Base-by-base conservation (phyloP, 2,113 vertebrate species). In the Tetrao urogallus region DNA sequence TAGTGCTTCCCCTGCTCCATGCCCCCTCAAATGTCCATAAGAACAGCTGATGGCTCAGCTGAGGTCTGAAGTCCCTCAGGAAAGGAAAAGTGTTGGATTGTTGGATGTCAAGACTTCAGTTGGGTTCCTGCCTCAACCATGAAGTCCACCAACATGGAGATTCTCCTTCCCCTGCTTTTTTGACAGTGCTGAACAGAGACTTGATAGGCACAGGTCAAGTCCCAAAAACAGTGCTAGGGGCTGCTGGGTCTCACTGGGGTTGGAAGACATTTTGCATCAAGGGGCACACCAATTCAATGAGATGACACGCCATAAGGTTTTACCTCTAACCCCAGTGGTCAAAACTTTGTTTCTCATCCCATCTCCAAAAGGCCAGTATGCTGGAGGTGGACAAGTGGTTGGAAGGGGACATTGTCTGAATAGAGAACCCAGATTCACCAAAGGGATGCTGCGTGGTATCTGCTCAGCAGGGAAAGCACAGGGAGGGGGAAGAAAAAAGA, bases 271-370 rank as follows among this genome's bases (percentile, higher is more conserved):
- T 34, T 43, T 69, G 21, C 38, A 34, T 43, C 27, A 43, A 67
- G 34, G n/a, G 47, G 48, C 5, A 1, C 27, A 50, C 32, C 36
- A 30, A 12, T 75, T 64, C 69, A 64, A 2, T 0, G 1, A 45
- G n/a, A 47, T 80, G 7, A 40, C 0, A 0, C 58, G 18, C n/a
- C 56, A 47, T 25, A 7, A 76, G 8, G 5, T 40, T 80, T 83
- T 32, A 38, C 24, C 70, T 56, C 14, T 12, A 34, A 47, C 5
- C 4, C 17, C 1, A 4, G 3, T 14, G 19, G 14, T 38, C 30
- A 70, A 89, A 89, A 17, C 34, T 88, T 73, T 20, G 2, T 28
- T 15, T 81, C 25, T 38, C 71, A 34, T 12, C 2, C 38, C 22
- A 58, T 5, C 5, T n/a, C 8, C 6, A 8, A 60, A 63, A 86